phyloP scores from a whole-genome alignment of 1,140 invertebrate species.

The Dendrolimus kikuchii region DNA sequence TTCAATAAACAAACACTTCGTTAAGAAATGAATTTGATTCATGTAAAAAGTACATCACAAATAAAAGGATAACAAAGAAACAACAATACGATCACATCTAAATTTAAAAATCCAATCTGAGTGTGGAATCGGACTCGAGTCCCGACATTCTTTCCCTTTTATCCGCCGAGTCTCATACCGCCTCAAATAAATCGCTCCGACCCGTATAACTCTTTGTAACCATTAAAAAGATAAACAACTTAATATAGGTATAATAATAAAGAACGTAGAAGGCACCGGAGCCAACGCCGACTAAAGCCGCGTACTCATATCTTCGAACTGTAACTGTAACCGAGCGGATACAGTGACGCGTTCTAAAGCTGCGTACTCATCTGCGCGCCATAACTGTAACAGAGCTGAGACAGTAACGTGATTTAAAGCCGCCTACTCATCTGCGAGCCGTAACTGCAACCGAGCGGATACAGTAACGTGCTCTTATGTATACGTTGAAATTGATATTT shows the following conservation, averaged over 20 bases:
- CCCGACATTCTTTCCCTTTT: conserved; percentile 58
- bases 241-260: conserved; percentile 71
- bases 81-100: conserved; percentile 45
- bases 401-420: no score
- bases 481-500: no score
- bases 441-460: no score
- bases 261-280: conserved; percentile 33
- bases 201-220: conserved; percentile 61
- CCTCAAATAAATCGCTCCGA: conserved; percentile 58
- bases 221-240: conserved; percentile 72
- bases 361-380: no score
- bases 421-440: no score
- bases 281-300: conserved; percentile 1
- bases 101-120: conserved; percentile 68
- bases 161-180: conserved; percentile 45
- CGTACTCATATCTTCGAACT: no score
- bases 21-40: neutral
- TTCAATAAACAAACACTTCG: neutral
- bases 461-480: no score
- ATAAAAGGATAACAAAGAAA: conserved; percentile 16
- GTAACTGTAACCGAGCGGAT: no score
- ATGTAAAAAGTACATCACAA: neutral
- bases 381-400: no score
- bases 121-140: conserved; percentile 46
- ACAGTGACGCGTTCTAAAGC: no score